Conservation (phyloP, 2,888 invertebrate species). For the Calameuta pallipes region DNA sequence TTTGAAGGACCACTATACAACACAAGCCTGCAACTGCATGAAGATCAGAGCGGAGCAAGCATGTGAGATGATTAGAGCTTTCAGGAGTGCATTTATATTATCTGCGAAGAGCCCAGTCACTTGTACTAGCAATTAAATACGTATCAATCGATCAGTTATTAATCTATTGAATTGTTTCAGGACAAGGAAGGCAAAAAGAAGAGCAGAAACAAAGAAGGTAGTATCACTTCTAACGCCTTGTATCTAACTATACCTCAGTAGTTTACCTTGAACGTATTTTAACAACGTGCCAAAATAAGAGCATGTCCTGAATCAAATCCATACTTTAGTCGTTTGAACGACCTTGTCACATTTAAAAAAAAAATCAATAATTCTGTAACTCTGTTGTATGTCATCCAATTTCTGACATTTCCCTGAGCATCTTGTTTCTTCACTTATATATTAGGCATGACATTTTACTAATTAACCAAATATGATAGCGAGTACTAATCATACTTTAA, state of each 20-base stretch:
- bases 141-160: background rate
- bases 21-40: background rate
- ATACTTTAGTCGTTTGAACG: background rate
- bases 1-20: background rate
- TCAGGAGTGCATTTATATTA: background rate
- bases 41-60: background rate
- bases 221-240: conserved; percentile 9
- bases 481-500: conserved; percentile 32
- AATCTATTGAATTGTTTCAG: conserved; percentile 68
- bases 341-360: background rate
- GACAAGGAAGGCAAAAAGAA: conserved; percentile 89
- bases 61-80: background rate
- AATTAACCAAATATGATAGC: background rate
- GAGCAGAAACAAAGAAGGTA: conserved; percentile 91
- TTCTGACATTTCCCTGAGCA: background rate
- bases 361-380: background rate
- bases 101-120: background rate
- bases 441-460: background rate
- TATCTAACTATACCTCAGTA: background rate
- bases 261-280: background rate
- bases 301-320: background rate
- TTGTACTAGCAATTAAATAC: background rate
- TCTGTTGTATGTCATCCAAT: background rate
- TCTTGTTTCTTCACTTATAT: background rate
- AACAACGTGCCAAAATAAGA: background rate